These are phyloP conservation scores for Stegastes partitus DNA, from an alignment of 2,113 vertebrate species.

Conservation along the genomic window DNA sequence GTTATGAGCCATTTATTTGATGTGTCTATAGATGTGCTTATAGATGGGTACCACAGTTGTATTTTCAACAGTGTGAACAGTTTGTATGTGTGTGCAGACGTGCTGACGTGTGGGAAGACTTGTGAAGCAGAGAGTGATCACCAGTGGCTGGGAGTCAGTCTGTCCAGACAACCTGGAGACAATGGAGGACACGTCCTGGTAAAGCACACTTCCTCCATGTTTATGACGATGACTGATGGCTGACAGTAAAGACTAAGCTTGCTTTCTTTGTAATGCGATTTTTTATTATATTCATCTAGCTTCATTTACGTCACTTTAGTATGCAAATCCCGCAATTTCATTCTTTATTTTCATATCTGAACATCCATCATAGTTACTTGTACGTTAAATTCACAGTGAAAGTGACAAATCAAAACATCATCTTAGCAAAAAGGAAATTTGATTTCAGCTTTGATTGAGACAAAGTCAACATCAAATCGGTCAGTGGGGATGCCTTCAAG, in stretches of 20 bases:
- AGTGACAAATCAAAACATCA: too few species aligned
- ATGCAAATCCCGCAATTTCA: too few species aligned
- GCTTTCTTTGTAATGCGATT: not conserved
- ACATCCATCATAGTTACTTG: too few species aligned
- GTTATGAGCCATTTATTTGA: too few species aligned
- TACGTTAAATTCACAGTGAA: too few species aligned
- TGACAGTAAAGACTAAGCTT: not conserved
- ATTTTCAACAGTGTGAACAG: not conserved
- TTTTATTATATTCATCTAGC: not conserved
- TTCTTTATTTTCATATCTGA: too few species aligned
- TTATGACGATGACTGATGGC: not conserved
- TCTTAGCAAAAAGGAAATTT: too few species aligned
- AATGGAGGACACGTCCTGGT: slow-evolving; percentile 89
- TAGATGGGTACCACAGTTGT: not conserved
- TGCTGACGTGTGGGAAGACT: slow-evolving; percentile 88
- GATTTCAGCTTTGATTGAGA: too few species aligned
- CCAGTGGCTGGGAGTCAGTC: slow-evolving; percentile 97
- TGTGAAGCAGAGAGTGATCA: slow-evolving; percentile 91
- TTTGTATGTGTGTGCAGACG: slow-evolving; percentile 75
- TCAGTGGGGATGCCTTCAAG: not conserved
- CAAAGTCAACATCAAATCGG: not conserved
- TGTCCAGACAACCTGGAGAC: slow-evolving; percentile 90
- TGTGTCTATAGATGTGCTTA: too few species aligned
- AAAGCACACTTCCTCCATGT: slow-evolving; percentile 45
- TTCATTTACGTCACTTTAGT: too few species aligned